phyloP scores from a whole-genome alignment of 2,797 vertebrate genomes.

The Myiotriccus ornatus region DNA sequence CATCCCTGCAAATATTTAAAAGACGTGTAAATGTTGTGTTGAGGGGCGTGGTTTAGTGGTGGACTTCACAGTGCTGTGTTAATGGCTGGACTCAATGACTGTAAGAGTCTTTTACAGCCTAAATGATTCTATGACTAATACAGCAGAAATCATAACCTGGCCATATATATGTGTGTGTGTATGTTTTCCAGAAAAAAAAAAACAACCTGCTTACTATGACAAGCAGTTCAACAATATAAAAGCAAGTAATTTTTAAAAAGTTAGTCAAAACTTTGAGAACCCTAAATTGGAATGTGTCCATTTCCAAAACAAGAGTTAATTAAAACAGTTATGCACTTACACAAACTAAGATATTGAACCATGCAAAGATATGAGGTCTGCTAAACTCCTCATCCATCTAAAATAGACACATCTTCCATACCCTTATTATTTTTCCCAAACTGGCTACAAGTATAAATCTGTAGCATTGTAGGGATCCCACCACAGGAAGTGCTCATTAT shows the following conservation, averaged over 20 bases:
- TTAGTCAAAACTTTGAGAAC: background rate
- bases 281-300: background rate
- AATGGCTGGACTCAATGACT: background rate
- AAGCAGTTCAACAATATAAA: background rate
- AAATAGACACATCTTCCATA: slow-evolving; percentile 1
- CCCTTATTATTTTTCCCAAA: slow-evolving; percentile 9
- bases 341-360: background rate
- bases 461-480: background rate
- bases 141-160: background rate
- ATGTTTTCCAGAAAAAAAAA: background rate
- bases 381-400: background rate
- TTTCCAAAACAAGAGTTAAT: background rate
- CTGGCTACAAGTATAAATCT: background rate
- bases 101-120: background rate
- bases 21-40: background rate
- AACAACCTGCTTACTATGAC: background rate
- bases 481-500: slow-evolving; percentile 17
- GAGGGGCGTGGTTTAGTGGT: background rate
- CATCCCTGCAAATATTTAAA: background rate
- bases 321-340: slow-evolving; percentile 5
- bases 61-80: background rate
- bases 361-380: slow-evolving; percentile 4
- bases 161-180: no score
- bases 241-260: background rate
- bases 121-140: background rate